Evolutionary conservation across 2,797 vertebrate species (phyloP).

Genomic region (Coracias cyanogaster): DNA sequence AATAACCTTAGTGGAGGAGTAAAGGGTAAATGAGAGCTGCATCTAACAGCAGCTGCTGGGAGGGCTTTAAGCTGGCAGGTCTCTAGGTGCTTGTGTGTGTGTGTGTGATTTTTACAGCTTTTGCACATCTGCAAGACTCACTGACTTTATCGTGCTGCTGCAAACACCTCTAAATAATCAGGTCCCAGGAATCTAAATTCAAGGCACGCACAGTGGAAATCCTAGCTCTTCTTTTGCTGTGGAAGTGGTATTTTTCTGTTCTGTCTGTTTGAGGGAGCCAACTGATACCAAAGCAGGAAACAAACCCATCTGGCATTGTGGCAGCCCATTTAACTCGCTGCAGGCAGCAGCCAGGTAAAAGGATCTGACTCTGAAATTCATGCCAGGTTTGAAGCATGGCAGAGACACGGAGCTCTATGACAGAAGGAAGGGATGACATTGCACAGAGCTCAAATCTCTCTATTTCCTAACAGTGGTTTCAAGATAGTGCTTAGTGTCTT

Average conservation of each 20-base stretch:
- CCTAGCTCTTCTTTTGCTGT: background rate
- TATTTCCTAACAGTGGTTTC: background rate
- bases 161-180: slow-evolving; percentile 25
- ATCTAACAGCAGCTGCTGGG: slow-evolving; percentile 15
- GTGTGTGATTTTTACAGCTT: slow-evolving; percentile 13
- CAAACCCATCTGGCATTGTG: background rate
- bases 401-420: background rate
- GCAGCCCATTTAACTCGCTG: background rate
- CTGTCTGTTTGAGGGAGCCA: background rate
- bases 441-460: background rate
- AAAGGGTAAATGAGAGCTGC: slow-evolving; percentile 26
- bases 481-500: background rate
- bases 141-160: background rate
- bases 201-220: slow-evolving; percentile 29
- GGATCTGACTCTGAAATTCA: background rate
- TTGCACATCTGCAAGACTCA: slow-evolving; percentile 29
- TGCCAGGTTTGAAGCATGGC: background rate
- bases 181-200: slow-evolving; percentile 1
- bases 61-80: background rate
- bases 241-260: slow-evolving; percentile 11
- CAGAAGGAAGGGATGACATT: background rate
- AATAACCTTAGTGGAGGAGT: background rate
- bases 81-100: background rate
- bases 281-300: background rate
- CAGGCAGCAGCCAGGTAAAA: slow-evolving; percentile 19